Evolutionary conservation across 2,113 vertebrate genomes (phyloP).

Genomic region (Lepisosteus osseus): DNA sequence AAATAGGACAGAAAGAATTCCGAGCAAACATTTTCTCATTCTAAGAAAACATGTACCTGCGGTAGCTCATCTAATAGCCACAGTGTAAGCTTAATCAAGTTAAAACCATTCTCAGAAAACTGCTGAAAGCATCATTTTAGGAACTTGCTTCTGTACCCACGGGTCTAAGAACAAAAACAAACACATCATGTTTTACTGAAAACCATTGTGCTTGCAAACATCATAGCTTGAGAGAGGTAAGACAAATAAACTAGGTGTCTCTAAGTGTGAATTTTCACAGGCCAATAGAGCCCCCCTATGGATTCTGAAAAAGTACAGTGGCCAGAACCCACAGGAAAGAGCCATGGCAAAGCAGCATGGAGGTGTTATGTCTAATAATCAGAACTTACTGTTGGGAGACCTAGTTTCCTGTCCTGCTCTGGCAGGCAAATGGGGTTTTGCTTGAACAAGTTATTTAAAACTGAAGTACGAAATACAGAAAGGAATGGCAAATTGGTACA

Average conservation of each 20-base stretch:
- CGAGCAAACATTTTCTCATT: neutral
- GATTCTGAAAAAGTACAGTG: neutral
- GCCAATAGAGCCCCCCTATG: conserved; percentile 1
- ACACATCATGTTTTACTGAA: neutral
- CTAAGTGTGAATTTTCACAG: neutral
- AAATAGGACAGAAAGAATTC: too few species aligned
- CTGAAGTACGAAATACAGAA: neutral
- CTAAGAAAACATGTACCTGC: neutral
- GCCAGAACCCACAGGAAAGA: neutral
- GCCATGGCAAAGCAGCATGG: neutral
- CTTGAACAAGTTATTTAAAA: too few species aligned
- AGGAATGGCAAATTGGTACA: neutral
- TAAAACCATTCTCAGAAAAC: neutral
- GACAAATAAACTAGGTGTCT: neutral
- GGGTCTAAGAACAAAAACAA: neutral
- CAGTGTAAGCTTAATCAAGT: neutral
- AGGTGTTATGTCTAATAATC: conserved; percentile 2
- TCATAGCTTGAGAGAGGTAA: neutral
- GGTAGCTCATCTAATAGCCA: neutral
- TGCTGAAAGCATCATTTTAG: neutral
- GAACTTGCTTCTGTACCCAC: neutral
- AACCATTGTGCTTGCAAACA: neutral
- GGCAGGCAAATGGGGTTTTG: neutral
- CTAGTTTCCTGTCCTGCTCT: neutral
- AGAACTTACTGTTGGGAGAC: neutral